These are phyloP conservation scores for Lasioglossum zephyrum DNA, from an alignment of 2,888 invertebrate genomes.

Conservation along the genomic window DNA sequence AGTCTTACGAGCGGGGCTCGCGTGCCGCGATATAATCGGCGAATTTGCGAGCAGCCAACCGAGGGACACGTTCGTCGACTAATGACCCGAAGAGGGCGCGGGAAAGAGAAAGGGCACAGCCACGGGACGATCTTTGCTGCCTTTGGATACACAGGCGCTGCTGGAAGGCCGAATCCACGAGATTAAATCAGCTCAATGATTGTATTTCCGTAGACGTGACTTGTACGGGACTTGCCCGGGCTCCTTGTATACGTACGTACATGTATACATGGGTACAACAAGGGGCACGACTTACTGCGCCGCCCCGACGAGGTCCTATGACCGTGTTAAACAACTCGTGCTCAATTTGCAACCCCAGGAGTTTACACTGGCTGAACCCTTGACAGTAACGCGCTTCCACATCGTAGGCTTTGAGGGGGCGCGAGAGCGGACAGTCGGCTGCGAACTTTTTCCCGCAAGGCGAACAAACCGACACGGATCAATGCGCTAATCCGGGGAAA, in stretches of 20 bases:
- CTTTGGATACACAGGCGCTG: conserved; percentile 57
- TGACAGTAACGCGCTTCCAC: conserved; percentile 72
- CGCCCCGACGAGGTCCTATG: conserved; percentile 65
- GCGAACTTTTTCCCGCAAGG: conserved; percentile 55
- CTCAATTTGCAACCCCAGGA: conserved; percentile 74
- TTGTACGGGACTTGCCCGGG: conserved; percentile 61
- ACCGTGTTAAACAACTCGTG: conserved; percentile 74
- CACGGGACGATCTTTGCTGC: conserved; percentile 61
- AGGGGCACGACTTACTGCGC: conserved; percentile 63
- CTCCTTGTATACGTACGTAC: conserved; percentile 42
- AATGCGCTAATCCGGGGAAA: conserved; percentile 32
- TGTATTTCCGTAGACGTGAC: conserved; percentile 74
- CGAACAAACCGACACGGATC: conserved; percentile 35
- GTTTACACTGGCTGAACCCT: conserved; percentile 73
- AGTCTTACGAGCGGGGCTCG: neutral
- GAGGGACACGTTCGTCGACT: conserved; percentile 3
- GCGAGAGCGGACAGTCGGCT: conserved; percentile 54
- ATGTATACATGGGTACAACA: conserved; percentile 49
- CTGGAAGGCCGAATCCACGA: conserved; percentile 59
- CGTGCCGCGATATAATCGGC: conserved; percentile 11
- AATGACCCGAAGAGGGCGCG: conserved; percentile 28
- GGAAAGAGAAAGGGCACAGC: neutral
- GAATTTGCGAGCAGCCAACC: neutral
- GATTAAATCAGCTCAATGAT: conserved; percentile 73
- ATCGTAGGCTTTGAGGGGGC: conserved; percentile 56